Percentiles rank a stretch among this genome's conserved stretches.
These are phyloP conservation scores for Beroe forskalii DNA, from an alignment of 37 sponge, comb jelly and placozoan species.

Conservation along the genomic window DNA sequence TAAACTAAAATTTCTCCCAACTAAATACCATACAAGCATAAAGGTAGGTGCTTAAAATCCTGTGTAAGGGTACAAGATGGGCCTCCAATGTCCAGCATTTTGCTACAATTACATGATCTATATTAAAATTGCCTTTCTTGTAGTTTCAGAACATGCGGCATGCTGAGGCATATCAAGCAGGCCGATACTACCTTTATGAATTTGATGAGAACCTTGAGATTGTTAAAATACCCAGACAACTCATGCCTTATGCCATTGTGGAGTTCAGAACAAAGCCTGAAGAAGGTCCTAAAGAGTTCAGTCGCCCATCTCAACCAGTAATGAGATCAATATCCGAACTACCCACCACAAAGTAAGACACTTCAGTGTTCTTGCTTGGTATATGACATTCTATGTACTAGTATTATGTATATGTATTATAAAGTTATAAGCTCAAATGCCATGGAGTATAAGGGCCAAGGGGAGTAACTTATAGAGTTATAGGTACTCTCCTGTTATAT, in stretches of 20 bases:
- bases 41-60: no score
- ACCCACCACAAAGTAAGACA: slow-evolving; percentile 1
- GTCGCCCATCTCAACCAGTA: not conserved
- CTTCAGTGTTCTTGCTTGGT: not conserved
- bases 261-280: slow-evolving; percentile 45
- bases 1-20: no score
- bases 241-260: slow-evolving; percentile 35
- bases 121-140: not conserved
- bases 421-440: no score
- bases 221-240: slow-evolving; percentile 14
- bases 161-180: slow-evolving; percentile 33
- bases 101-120: no score
- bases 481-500: not conserved
- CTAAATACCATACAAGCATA: no score
- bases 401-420: no score
- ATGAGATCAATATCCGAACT: slow-evolving; percentile 48
- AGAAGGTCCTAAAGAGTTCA: not conserved
- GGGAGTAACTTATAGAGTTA: not conserved
- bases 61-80: no score
- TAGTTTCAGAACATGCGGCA: slow-evolving; percentile 49
- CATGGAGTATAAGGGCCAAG: not conserved
- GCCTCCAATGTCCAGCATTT: no score
- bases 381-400: no score
- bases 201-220: slow-evolving; percentile 49
- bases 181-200: slow-evolving; percentile 59